Conservation (phyloP, 2,113 vertebrate species). For the Apistogramma diplotaenia region DNA sequence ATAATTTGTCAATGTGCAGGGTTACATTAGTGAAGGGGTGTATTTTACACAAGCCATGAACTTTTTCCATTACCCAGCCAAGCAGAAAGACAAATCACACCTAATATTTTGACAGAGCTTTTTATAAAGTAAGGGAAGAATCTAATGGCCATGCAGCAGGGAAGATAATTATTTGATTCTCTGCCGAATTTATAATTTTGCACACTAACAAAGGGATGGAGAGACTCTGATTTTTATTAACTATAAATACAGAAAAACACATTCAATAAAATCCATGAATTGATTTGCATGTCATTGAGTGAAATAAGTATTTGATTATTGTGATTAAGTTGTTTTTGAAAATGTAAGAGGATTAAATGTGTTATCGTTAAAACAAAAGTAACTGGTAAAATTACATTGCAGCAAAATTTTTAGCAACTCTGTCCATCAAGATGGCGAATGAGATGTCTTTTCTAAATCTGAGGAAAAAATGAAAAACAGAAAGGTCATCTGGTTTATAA, state of each 20-base stretch:
- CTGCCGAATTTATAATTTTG: no score
- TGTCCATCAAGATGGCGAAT: background rate
- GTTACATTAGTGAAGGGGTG: background rate
- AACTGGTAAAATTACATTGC: background rate
- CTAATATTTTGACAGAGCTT: background rate
- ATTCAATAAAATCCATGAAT: no score
- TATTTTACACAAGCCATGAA: background rate
- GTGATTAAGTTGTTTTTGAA: background rate
- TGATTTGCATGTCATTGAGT: no score
- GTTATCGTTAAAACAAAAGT: background rate
- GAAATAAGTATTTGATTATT: background rate
- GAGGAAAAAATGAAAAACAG: background rate
- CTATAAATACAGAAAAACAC: no score
- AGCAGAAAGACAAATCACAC: background rate
- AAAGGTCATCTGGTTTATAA: background rate
- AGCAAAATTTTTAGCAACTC: background rate
- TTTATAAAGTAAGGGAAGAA: background rate
- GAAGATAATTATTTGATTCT: no score
- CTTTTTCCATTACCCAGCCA: background rate
- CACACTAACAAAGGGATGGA: no score
- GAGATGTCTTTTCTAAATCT: background rate
- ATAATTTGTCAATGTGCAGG: background rate
- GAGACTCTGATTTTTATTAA: no score
- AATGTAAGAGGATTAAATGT: background rate
- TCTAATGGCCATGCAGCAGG: no score